Percentiles rank a stretch among this genome's conserved stretches.
Evolutionary conservation across 2,797 vertebrate species (phyloP).

Genomic region (Sebastiscus albofasciatus): DNA sequence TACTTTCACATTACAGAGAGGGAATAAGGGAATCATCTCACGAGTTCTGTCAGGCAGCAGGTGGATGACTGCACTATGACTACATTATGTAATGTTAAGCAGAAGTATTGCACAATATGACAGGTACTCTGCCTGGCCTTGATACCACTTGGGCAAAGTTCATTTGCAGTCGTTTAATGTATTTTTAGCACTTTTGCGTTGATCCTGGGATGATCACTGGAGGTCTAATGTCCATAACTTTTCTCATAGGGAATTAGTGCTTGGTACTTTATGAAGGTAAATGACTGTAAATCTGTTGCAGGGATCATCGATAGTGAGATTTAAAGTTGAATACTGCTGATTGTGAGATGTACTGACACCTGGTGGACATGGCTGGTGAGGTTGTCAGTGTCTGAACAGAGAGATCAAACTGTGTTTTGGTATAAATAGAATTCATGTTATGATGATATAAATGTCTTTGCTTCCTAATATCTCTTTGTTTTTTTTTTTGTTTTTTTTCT

Average conservation of each 20-base stretch:
- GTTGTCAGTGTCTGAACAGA: neutral
- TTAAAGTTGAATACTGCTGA: neutral
- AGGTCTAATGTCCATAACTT: neutral
- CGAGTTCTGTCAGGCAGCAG: neutral
- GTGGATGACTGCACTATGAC: neutral
- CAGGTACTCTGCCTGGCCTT: neutral
- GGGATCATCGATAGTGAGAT: neutral
- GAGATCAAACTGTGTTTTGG: neutral
- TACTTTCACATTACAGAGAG: no score
- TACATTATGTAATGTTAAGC: neutral
- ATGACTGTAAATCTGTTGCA: neutral
- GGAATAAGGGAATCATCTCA: neutral
- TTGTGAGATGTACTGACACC: slow-evolving; percentile 39
- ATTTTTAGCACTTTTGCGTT: neutral
- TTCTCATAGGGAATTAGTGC: neutral
- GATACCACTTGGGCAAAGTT: slow-evolving; percentile 19
- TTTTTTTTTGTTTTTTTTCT: neutral
- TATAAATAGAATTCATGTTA: neutral
- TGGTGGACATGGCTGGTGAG: slow-evolving; percentile 26
- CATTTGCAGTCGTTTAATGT: neutral
- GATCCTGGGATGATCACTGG: neutral
- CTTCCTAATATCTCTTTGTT: neutral
- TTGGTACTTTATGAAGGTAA: neutral
- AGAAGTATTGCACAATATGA: neutral
- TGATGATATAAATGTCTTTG: neutral